A percentile compares a stretch with the other conserved stretches of the same genome.
Conservation (phyloP, 2,888 invertebrate genomes). For the Caenorhabditis macrosperma region DNA sequence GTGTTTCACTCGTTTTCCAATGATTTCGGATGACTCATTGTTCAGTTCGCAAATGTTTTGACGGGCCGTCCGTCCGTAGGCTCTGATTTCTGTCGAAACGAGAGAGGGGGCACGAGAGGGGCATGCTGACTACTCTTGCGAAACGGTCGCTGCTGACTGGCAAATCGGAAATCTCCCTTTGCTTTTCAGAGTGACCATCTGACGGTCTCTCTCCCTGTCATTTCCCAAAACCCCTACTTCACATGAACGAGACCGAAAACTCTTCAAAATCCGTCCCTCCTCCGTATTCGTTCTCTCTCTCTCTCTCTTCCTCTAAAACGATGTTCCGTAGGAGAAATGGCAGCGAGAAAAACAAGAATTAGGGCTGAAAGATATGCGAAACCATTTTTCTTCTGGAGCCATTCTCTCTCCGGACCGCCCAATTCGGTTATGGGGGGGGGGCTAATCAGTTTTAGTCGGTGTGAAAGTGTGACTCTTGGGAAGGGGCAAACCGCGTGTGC, state of each 20-base stretch:
- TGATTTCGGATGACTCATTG: conserved; percentile 13
- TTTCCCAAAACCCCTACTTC: neutral
- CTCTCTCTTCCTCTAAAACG: neutral
- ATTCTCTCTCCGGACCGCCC: neutral
- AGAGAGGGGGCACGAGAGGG: neutral
- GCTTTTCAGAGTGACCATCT: neutral
- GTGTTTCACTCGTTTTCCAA: neutral
- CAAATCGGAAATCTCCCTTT: neutral
- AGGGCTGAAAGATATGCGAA: neutral
- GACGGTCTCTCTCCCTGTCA: neutral
- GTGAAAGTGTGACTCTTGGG: no score
- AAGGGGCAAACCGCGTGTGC: neutral
- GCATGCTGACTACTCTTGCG: conserved; percentile 18
- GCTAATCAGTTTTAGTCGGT: neutral
- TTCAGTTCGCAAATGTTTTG: conserved; percentile 44
- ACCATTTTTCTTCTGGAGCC: neutral
- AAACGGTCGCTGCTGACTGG: conserved; percentile 18
- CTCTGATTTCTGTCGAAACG: conserved; percentile 22
- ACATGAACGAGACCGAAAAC: neutral
- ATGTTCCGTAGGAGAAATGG: neutral
- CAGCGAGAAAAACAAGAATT: conserved; percentile 17
- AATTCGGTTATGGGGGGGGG: neutral
- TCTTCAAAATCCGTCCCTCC: conserved; percentile 22
- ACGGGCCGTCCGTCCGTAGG: neutral
- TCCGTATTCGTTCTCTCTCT: conserved; percentile 13